These are phyloP conservation scores for Malthinus flaveolus DNA, from an alignment of 2,888 invertebrate genomes.

Conservation along the genomic window DNA sequence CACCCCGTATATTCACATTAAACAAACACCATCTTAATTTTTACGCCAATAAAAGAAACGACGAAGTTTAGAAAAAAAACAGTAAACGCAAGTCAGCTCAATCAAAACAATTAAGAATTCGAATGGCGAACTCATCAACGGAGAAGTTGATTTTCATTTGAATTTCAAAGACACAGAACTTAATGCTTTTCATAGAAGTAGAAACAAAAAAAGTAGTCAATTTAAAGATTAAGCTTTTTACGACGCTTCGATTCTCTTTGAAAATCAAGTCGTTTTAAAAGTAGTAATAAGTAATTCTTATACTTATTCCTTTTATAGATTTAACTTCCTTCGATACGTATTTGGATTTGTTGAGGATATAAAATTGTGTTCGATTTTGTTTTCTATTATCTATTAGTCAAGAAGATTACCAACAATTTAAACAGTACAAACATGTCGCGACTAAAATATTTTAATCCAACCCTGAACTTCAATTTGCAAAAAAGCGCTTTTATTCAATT, in stretches of 20 bases:
- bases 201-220: slow-evolving; percentile 18
- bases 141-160: slow-evolving; percentile 22
- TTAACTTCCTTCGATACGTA: slow-evolving; percentile 4
- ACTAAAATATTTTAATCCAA: too few species aligned
- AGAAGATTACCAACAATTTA: too few species aligned
- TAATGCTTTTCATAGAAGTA: slow-evolving; percentile 19
- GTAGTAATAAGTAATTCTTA: slow-evolving; percentile 25
- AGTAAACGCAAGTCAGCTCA: slow-evolving; percentile 2
- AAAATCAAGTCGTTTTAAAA: slow-evolving; percentile 22
- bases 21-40: background rate
- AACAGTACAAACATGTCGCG: too few species aligned
- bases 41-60: background rate
- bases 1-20: background rate
- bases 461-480: too few species aligned
- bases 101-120: slow-evolving; percentile 18
- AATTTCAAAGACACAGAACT: slow-evolving; percentile 24
- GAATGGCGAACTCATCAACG: slow-evolving; percentile 20
- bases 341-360: slow-evolving; percentile 11
- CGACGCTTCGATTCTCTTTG: slow-evolving; percentile 21
- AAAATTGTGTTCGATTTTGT: background rate
- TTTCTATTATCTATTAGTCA: too few species aligned
- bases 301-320: slow-evolving; percentile 20
- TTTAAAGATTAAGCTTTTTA: slow-evolving; percentile 27
- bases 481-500: too few species aligned
- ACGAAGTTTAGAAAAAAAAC: background rate